Evolutionary conservation across 2,797 vertebrate genomes (phyloP).

Genomic region (Mormyrops boulengeri): DNA sequence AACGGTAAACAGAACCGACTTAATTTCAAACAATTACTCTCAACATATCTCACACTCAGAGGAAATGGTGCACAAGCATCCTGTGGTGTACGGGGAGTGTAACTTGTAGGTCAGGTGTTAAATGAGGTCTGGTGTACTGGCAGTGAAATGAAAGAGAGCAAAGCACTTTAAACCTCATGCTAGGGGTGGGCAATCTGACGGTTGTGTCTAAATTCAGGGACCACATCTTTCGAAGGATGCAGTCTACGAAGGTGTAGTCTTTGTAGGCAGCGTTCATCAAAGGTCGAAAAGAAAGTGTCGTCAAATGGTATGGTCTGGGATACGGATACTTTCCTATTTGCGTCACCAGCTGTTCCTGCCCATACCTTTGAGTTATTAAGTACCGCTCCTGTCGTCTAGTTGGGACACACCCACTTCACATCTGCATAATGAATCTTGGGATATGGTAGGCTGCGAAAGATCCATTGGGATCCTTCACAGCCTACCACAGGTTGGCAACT

Average conservation of each 20-base stretch:
- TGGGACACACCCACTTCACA: background rate
- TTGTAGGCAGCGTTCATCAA: background rate
- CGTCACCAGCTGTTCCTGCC: background rate
- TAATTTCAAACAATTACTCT: background rate
- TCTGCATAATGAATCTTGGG: background rate
- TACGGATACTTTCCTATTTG: background rate
- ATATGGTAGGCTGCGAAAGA: background rate
- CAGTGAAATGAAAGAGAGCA: background rate
- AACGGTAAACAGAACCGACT: background rate
- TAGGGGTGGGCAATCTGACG: background rate
- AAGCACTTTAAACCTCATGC: background rate
- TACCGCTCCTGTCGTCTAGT: background rate
- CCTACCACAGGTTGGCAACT: background rate
- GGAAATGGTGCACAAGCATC: background rate
- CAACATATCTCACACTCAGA: background rate
- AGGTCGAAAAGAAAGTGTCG: background rate
- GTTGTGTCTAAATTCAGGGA: background rate
- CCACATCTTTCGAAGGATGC: background rate
- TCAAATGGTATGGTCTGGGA: background rate
- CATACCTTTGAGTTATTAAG: background rate
- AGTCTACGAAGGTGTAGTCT: background rate
- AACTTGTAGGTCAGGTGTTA: background rate
- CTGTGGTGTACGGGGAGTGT: background rate
- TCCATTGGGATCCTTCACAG: background rate
- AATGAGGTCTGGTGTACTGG: background rate